These are phyloP conservation scores for Bufo bufo DNA, from an alignment of 2,113 vertebrate genomes.

Conservation along the genomic window DNA sequence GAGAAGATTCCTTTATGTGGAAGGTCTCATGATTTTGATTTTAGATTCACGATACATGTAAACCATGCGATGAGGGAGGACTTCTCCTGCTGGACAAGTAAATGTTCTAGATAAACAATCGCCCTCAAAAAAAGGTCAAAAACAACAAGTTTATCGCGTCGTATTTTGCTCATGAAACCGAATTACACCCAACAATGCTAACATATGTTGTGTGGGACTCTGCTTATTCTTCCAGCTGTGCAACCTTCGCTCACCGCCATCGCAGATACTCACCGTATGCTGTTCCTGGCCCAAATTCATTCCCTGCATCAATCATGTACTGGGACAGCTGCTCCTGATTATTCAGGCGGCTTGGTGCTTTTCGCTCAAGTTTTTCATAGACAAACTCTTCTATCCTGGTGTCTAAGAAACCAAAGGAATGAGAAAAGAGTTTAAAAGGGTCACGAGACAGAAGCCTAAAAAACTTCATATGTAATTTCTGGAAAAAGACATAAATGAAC, in stretches of 20 bases:
- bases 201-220: conserved; percentile 17
- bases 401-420: conserved; percentile 73
- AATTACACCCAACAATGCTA: background rate
- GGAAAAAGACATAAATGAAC: background rate
- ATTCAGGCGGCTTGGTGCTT: conserved; percentile 90
- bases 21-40: too few species aligned
- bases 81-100: background rate
- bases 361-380: conserved; percentile 97
- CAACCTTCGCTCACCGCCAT: background rate
- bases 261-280: conserved; percentile 85
- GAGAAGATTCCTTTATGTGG: too few species aligned
- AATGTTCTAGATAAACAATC: background rate
- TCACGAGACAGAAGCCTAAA: conserved; percentile 36
- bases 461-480: background rate
- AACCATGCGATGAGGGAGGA: background rate
- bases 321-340: conserved; percentile 94
- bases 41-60: too few species aligned
- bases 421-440: background rate
- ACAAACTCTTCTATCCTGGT: conserved; percentile 97
- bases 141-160: background rate
- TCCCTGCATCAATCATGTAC: conserved; percentile 93
- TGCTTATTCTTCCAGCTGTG: conserved; percentile 3
- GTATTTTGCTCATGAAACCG: background rate
- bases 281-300: conserved; percentile 92
- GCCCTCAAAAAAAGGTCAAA: background rate